Conservation (phyloP, 2,797 vertebrate species). For the Pelobates cultripes region DNA sequence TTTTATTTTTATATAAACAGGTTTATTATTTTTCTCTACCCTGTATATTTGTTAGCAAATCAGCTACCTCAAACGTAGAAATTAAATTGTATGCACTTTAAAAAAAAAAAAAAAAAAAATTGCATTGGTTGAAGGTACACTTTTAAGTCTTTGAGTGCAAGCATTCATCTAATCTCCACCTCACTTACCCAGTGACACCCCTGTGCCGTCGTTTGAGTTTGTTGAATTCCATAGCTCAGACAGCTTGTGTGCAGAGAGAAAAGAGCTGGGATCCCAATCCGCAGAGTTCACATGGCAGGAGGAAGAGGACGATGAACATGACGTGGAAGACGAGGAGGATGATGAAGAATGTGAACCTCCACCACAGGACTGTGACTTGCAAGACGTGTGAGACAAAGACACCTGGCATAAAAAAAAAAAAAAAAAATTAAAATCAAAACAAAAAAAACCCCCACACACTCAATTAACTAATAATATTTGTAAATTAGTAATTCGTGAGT, state of each 20-base stretch:
- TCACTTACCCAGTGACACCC: slow-evolving; percentile 25
- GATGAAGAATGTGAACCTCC: slow-evolving; percentile 89
- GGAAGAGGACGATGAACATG: slow-evolving; percentile 71
- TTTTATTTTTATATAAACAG: no score
- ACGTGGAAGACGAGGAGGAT: slow-evolving; percentile 82
- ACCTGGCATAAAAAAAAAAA: slow-evolving; percentile 74
- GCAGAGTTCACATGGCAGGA: slow-evolving; percentile 90
- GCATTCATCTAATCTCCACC: not conserved
- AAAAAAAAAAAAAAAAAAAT: no score
- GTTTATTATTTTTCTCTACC: no score
- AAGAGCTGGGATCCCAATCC: slow-evolving; percentile 98
- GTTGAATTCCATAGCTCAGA: slow-evolving; percentile 97
- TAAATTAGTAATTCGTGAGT: no score
- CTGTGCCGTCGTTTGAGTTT: slow-evolving; percentile 30
- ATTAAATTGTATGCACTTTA: no score
- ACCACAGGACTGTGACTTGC: slow-evolving; percentile 92
- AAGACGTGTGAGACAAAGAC: slow-evolving; percentile 93
- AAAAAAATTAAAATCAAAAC: no score
- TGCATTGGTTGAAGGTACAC: no score
- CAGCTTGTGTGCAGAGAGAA: slow-evolving; percentile 97
- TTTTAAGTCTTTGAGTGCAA: no score
- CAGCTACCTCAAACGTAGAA: no score
- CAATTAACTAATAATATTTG: no score
- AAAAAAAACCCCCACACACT: no score
- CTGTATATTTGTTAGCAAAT: no score